Conservation (phyloP, 1,140 invertebrate genomes). For the Agrypnia vestita region DNA sequence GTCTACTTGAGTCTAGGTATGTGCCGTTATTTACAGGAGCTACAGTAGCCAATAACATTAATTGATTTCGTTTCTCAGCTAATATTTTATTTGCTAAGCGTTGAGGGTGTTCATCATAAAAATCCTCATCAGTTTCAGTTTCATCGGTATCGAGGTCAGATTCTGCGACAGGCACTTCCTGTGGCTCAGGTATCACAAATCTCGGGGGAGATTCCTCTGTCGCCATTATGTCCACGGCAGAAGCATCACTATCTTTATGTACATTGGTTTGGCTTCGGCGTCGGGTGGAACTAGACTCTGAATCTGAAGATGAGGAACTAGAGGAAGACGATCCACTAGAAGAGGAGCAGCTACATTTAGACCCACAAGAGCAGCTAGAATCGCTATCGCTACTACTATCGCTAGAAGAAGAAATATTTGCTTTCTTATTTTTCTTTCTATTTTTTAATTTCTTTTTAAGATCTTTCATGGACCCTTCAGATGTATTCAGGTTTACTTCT, state of each 20-base stretch:
- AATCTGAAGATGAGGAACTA: conserved; percentile 79
- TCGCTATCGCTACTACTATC: conserved; percentile 84
- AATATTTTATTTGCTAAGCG: conserved; percentile 79
- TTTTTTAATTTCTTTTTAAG: conserved; percentile 68
- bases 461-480: conserved; percentile 66
- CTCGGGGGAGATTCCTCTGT: conserved; percentile 68
- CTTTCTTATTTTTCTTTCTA: conserved; percentile 66
- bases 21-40: conserved; percentile 75
- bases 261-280: conserved; percentile 67
- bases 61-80: conserved; percentile 82
- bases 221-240: conserved; percentile 70
- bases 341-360: conserved; percentile 85
- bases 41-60: conserved; percentile 75
- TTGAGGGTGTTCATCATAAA: conserved; percentile 88
- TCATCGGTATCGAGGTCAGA: conserved; percentile 88
- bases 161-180: conserved; percentile 77
- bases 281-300: conserved; percentile 69
- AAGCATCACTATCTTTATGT: conserved; percentile 69
- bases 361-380: conserved; percentile 85
- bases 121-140: conserved; percentile 89
- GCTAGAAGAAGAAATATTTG: conserved; percentile 74
- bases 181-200: conserved; percentile 67
- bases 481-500: conserved; percentile 12
- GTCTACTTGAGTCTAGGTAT: conserved; percentile 74
- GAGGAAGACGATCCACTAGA: conserved; percentile 79